A percentile compares a stretch with the other conserved stretches of the same genome.
These are phyloP conservation scores for Daptonema setosum DNA, from an alignment of 2,888 invertebrate species.

Conservation along the genomic window DNA sequence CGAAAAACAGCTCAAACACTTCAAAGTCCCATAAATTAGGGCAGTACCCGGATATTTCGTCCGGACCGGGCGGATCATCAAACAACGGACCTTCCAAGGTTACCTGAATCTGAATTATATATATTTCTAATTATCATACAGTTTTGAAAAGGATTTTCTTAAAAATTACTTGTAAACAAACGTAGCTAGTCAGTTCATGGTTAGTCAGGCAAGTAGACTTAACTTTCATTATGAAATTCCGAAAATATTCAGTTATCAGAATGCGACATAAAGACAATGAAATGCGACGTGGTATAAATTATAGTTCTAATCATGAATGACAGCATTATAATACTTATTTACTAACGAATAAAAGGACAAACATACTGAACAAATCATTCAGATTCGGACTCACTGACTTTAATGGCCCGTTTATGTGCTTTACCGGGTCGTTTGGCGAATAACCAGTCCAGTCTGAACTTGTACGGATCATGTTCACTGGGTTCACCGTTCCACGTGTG, in stretches of 20 bases:
- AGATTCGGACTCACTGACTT: slow-evolving; percentile 2
- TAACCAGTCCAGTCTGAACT: slow-evolving; percentile 19
- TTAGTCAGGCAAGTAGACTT: too few species aligned
- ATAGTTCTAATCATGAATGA: too few species aligned
- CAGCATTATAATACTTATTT: too few species aligned
- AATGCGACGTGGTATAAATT: too few species aligned
- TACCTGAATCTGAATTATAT: too few species aligned
- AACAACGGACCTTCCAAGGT: slow-evolving; percentile 14
- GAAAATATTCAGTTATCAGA: too few species aligned
- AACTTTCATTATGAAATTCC: too few species aligned
- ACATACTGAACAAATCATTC: neutral
- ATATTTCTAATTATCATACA: too few species aligned
- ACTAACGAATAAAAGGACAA: slow-evolving; percentile 3
- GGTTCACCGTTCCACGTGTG: slow-evolving; percentile 23
- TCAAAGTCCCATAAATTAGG: slow-evolving; percentile 23
- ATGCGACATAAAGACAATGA: too few species aligned
- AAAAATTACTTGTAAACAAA: too few species aligned
- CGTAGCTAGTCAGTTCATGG: too few species aligned
- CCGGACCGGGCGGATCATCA: slow-evolving; percentile 22
- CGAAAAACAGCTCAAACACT: slow-evolving; percentile 36
- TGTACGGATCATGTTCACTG: slow-evolving; percentile 19
- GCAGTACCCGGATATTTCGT: slow-evolving; percentile 17
- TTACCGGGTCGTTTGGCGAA: slow-evolving; percentile 18
- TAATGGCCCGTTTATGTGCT: slow-evolving; percentile 23
- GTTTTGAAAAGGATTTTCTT: too few species aligned